Conservation (phyloP, 2,797 vertebrate genomes). For the Selene dorsalis region DNA sequence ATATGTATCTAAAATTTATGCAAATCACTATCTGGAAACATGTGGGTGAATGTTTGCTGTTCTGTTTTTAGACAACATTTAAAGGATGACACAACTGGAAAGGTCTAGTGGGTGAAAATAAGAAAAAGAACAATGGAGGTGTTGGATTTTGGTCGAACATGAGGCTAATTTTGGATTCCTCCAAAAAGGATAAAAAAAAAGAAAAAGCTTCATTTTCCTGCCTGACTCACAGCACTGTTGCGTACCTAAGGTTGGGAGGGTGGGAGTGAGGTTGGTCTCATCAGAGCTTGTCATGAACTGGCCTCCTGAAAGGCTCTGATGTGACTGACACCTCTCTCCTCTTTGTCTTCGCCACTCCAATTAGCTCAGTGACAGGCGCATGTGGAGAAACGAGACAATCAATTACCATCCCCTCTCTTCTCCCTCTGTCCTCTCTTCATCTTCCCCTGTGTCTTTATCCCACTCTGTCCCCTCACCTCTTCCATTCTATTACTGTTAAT, state of each 20-base stretch:
- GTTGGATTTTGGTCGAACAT: slow-evolving; percentile 3
- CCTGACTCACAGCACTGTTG: slow-evolving; percentile 30
- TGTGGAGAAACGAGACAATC: slow-evolving; percentile 71
- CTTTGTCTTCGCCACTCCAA: slow-evolving; percentile 73
- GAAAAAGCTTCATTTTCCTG: slow-evolving; percentile 23
- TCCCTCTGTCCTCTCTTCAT: slow-evolving; percentile 42
- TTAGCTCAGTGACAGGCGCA: slow-evolving; percentile 77
- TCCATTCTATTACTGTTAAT: slow-evolving; percentile 46
- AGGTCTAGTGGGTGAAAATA: slow-evolving; percentile 6
- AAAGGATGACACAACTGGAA: slow-evolving; percentile 31
- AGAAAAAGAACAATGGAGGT: background rate
- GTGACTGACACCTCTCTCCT: slow-evolving; percentile 74
- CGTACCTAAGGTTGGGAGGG: slow-evolving; percentile 5
- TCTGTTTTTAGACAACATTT: slow-evolving; percentile 20
- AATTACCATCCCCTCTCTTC: slow-evolving; percentile 61
- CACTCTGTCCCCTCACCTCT: slow-evolving; percentile 9
- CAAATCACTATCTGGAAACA: slow-evolving; percentile 39
- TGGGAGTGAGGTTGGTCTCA: slow-evolving; percentile 20
- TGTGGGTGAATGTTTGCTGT: slow-evolving; percentile 32
- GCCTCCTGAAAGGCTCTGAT: slow-evolving; percentile 54
- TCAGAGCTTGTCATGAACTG: slow-evolving; percentile 48
- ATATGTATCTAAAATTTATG: slow-evolving; percentile 28
- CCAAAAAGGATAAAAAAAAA: background rate
- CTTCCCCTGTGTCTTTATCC: slow-evolving; percentile 44
- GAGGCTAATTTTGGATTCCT: background rate